These are phyloP conservation scores for Plebejus argus DNA, from an alignment of 2,888 invertebrate species.

Conservation along the genomic window DNA sequence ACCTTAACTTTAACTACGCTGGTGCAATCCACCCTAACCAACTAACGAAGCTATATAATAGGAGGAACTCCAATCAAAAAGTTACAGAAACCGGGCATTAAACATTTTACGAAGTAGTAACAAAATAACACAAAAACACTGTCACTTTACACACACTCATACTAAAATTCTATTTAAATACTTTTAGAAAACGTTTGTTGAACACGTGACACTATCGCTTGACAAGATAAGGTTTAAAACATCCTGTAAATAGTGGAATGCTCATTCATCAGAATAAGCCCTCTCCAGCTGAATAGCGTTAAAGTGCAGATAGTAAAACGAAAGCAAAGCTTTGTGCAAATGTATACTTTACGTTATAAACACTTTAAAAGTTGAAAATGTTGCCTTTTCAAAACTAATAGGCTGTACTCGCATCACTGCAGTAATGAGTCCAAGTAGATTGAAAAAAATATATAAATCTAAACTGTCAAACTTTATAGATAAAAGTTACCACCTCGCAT, in stretches of 20 bases:
- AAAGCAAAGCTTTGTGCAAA: slow-evolving; percentile 1
- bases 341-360: background rate
- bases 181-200: background rate
- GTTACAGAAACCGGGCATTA: too few species aligned
- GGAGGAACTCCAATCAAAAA: too few species aligned
- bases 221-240: slow-evolving; percentile 31
- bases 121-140: too few species aligned
- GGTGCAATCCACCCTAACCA: too few species aligned
- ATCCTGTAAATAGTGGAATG: slow-evolving; percentile 31
- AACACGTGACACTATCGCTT: slow-evolving; percentile 14
- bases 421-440: too few species aligned
- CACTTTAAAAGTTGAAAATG: background rate
- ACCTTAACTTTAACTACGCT: too few species aligned
- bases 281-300: background rate
- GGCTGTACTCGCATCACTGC: background rate
- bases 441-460: too few species aligned
- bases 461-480: too few species aligned
- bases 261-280: slow-evolving; percentile 30
- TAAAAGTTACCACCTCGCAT: too few species aligned
- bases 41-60: too few species aligned
- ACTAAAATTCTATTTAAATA: background rate
- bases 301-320: slow-evolving; percentile 2
- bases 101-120: too few species aligned
- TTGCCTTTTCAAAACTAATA: background rate
- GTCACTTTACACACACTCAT: background rate